phyloP scores from a whole-genome alignment of 2,797 vertebrate genomes.

The Arrhamphus sclerolepis region DNA sequence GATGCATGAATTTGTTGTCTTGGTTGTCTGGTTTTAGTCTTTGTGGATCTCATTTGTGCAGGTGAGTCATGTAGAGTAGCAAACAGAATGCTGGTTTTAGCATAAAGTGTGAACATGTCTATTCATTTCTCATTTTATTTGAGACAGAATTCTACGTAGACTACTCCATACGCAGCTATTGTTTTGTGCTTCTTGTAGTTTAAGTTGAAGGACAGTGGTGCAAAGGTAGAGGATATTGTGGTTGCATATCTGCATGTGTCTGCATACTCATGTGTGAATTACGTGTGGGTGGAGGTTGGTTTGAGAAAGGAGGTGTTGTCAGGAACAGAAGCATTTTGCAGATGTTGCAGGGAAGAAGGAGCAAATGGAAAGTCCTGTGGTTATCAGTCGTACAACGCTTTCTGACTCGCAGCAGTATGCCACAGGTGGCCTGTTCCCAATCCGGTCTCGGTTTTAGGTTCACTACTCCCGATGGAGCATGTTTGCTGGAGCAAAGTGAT shows the following conservation, averaged over 20 bases:
- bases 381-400: slow-evolving; percentile 78
- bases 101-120: slow-evolving; percentile 22
- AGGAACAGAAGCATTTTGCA: slow-evolving; percentile 82
- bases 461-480: not conserved
- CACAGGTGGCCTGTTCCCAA: slow-evolving; percentile 66
- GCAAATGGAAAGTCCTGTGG: slow-evolving; percentile 89
- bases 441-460: slow-evolving; percentile 29
- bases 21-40: slow-evolving; percentile 50
- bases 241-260: slow-evolving; percentile 36
- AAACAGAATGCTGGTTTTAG: slow-evolving; percentile 31
- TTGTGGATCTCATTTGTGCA: slow-evolving; percentile 49
- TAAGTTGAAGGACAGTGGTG: slow-evolving; percentile 46
- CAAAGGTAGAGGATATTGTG: slow-evolving; percentile 61
- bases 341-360: slow-evolving; percentile 73
- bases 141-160: slow-evolving; percentile 21
- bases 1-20: slow-evolving; percentile 54
- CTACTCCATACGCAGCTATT: slow-evolving; percentile 34
- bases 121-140: slow-evolving; percentile 29
- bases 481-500: slow-evolving; percentile 14
- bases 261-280: slow-evolving; percentile 45
- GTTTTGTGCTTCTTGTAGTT: slow-evolving; percentile 40
- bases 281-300: slow-evolving; percentile 62
- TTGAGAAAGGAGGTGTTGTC: slow-evolving; percentile 72
- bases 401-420: slow-evolving; percentile 78
- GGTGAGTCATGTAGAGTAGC: slow-evolving; percentile 53